phyloP scores from a whole-genome alignment of 1,140 invertebrate species.

The Zaprionus vittiger region DNA sequence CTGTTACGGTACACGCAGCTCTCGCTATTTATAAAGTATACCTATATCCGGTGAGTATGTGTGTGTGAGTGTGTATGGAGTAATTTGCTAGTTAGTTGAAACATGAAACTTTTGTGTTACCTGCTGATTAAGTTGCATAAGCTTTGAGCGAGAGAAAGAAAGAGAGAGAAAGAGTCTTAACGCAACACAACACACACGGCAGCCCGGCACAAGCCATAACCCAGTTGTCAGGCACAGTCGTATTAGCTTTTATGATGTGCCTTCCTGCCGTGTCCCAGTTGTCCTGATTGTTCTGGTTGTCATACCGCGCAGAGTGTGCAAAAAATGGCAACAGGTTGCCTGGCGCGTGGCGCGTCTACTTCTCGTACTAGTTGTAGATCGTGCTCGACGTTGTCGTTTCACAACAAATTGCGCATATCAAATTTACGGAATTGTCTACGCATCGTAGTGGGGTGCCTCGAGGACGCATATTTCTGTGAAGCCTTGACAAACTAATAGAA shows the following conservation, averaged over 20 bases:
- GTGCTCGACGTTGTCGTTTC: conserved; percentile 66
- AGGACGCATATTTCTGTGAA: conserved; percentile 44
- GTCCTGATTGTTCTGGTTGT: conserved; percentile 17
- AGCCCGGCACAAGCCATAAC: conserved; percentile 14
- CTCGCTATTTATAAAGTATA: not conserved
- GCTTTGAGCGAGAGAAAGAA: conserved; percentile 16
- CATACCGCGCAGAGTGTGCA: conserved; percentile 54
- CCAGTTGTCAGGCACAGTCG: conserved; percentile 32
- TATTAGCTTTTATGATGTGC: conserved; percentile 68
- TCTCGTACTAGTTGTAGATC: conserved; percentile 30
- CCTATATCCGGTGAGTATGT: not conserved
- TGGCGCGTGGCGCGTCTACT: conserved; percentile 24
- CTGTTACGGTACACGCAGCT: conserved; percentile 9
- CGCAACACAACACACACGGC: conserved; percentile 7
- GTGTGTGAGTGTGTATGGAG: not conserved
- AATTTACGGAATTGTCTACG: conserved; percentile 77
- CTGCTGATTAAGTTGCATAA: conserved; percentile 62
- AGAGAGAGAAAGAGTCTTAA: conserved; percentile 22
- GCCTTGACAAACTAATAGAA: conserved; percentile 79
- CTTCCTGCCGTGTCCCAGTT: conserved; percentile 6
- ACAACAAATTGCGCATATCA: conserved; percentile 82
- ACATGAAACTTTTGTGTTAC: conserved; percentile 29
- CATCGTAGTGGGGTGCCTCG: not conserved
- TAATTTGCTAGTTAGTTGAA: conserved; percentile 42
- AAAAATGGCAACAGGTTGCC: conserved; percentile 73